Evolutionary conservation across 2,888 invertebrate species (phyloP).

Genomic region (Seira musarum): DNA sequence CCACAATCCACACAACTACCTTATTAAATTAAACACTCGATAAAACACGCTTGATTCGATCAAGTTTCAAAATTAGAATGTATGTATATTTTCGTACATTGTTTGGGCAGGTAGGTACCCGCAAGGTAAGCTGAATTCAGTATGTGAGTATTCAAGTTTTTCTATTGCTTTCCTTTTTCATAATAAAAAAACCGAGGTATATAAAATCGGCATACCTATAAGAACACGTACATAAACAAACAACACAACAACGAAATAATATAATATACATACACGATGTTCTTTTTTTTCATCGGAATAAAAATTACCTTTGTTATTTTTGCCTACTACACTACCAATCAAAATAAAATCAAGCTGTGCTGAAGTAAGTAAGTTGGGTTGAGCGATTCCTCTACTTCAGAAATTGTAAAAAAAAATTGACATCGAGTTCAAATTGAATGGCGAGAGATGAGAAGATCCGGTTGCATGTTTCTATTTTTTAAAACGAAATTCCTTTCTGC

Average conservation of each 20-base stretch:
- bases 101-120: no score
- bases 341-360: background rate
- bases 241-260: background rate
- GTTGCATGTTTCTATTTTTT: background rate
- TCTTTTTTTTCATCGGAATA: background rate
- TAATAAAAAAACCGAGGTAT: no score
- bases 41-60: no score
- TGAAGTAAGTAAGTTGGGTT: no score
- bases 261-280: background rate
- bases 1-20: no score
- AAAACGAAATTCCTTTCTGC: background rate
- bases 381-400: background rate
- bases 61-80: no score
- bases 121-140: no score
- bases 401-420: no score
- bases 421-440: background rate
- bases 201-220: background rate
- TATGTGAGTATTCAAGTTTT: no score
- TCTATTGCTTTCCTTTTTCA: no score
- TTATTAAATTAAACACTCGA: no score
- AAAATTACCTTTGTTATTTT: background rate
- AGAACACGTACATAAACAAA: background rate
- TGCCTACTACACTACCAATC: background rate
- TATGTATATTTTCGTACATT: no score
- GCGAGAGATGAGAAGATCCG: background rate